Evolutionary conservation across 2,113 vertebrate genomes (phyloP), one percentile per base, ranked within the genome.

Genomic region (Melanerpes formicivorus): DNA sequence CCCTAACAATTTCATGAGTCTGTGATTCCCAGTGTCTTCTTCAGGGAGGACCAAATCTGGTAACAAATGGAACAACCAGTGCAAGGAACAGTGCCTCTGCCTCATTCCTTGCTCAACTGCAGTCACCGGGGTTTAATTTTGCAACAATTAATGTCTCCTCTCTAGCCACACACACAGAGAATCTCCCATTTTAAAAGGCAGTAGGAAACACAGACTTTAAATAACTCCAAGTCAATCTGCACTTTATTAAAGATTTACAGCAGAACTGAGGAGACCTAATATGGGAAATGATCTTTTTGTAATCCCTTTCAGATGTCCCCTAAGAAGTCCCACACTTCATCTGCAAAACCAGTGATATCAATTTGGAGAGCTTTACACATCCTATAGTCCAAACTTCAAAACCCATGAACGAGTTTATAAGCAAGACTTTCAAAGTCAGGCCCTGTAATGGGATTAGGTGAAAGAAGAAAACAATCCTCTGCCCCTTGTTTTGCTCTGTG

Each of bases 21-120:
- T 37, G 9, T 37, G 37, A 37, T 37, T 84, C 86, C 82, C 74
- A 80, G 70, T 77, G 65, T 32, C 27, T 92, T 95, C 79, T 94
- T 95, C 59, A 83, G 71, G 80, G 66, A 96, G 75, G 70, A 94
- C 73, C 72, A 95, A 88, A 67, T 80, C 48, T 19, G 55, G 65
- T 27, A 76, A 88, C 69, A 92, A n/a, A 88, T 25, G 50, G 76
- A 92, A 83, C 67, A 81, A 95, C 88, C 73, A 96, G 95, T 65
- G 18, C 6, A 25, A 90, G 81, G 73, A 80, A 34, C 29, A 80
- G 87, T 1, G n/a, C 16, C 48, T 42, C 11, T 46, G 18, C 19
- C 32, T 66, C 8, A 3, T 67, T n/a, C 73, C 74, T 81, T 70
- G 26, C 44, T 79, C 91, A 91, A 26, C 26, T 30, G 76, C 75